These are phyloP conservation scores for Leptopterna dolabrata DNA, from an alignment of 2,888 invertebrate genomes.

Conservation along the genomic window DNA sequence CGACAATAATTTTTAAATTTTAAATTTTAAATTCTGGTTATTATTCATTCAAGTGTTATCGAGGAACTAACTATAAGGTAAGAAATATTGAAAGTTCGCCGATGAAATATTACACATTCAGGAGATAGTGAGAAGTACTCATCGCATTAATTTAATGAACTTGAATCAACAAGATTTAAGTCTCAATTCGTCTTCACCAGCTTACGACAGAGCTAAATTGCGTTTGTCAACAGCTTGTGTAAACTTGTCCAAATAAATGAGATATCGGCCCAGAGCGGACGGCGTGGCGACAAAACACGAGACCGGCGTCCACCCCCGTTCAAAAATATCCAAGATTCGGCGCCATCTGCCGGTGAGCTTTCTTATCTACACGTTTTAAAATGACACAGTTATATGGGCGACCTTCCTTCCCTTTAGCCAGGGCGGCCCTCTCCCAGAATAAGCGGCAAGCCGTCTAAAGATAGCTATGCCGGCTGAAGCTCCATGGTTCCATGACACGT, in stretches of 20 bases:
- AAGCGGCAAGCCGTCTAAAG: constrained; percentile 32
- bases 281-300: constrained; percentile 25
- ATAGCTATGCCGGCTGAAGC: constrained; percentile 30
- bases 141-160: no score
- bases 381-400: constrained; percentile 33
- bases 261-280: neutral
- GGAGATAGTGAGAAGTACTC: no score
- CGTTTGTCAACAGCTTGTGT: neutral
- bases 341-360: constrained; percentile 38
- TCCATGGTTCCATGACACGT: neutral
- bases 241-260: neutral
- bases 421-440: constrained; percentile 37
- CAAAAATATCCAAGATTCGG: constrained; percentile 26
- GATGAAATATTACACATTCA: no score
- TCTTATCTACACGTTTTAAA: constrained; percentile 34
- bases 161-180: neutral
- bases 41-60: no score
- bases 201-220: neutral
- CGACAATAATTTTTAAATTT: no score
- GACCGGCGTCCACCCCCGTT: constrained; percentile 15
- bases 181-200: neutral
- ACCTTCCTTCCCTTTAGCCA: constrained; percentile 37
- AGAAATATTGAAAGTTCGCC: no score
- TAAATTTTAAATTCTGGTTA: no score
- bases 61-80: no score